Base-by-base conservation (phyloP, 2,888 invertebrate species). In the Didymodactylos carnosus region DNA sequence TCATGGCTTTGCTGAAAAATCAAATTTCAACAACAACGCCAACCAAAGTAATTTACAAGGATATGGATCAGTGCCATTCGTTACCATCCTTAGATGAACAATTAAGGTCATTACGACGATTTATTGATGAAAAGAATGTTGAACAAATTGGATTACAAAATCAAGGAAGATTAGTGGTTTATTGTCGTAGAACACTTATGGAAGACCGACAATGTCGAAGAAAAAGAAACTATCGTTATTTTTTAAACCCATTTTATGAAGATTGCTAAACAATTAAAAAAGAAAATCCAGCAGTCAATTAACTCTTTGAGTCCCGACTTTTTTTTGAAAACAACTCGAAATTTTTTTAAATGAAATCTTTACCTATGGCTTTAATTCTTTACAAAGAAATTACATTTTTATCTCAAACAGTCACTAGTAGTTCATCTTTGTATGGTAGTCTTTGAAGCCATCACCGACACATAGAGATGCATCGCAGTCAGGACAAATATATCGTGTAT, bases 1-100 rank as follows among this genome's bases (percentile, higher is more conserved):
- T 72, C 46, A 51, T 72, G n/a, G 51, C 72, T 72, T 51, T 72
- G 41, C 39, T 72, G 25, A 72, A 46, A 49, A 72, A 72, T 49
- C 49, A 39, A 39, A 49, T 72, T 51, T 51, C 51, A 51, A 51
- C 51, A 51, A 51, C 51, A 14, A 51, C 51, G 6, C 8, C 51
- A 51, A 51, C 51, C n/a, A 5, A 51, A 51, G 51, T 51, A 51
- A 51, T 51, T n/a, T 51, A 51, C 25, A 14, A 51, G 4, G 51
- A 51, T 51, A 51, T 51, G 25, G 25, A 51, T 51, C 51, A 51
- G 25, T 25, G 51, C 51, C 23, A 51, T 51, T 51, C 51, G 51
- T 51, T 25, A 51, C 51, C 25, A 51, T 51, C 51, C 25, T 1
- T 51, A 3, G 51, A 51, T 51, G 25, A 51, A 14, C 11, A 8